Evolutionary conservation across 2,113 vertebrate species (phyloP), one percentile per base, ranked within the genome.

Genomic region (Bathybates hornii): DNA sequence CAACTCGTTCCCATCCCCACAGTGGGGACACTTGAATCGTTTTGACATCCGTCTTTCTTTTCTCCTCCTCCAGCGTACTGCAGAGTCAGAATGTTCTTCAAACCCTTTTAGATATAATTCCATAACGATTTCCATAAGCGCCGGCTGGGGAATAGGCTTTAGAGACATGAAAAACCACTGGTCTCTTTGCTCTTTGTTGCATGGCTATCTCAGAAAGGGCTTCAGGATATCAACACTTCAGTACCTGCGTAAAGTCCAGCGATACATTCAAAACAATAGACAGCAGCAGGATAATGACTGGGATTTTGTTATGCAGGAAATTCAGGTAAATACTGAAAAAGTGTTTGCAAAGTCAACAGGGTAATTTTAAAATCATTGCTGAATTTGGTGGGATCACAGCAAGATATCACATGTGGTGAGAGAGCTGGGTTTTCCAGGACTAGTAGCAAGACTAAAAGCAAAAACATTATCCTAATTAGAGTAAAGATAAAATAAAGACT

Each of bases 121-220:
- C 89, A 86, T 91, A 93, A 93, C 93, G 88, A 91, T 96, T 94
- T 95, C 91, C 91, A 90, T 93, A 95, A 96, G 93, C 85, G 78
- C 92, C 82, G 89, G 87, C 90, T 84, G 66, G 93, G 92, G 94
- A 95, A 91, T 87, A 90, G 71, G 92, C 87, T 93, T 92, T 80
- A 90, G 59, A 93, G 87, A 91, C 93, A 89, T 89, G 85, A 91
- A 89, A 93, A 94, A 86, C 86, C 90, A 85, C 80, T 56, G 71
- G 88, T 94, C 92, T 80, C 91, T 92, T 91, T 87, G 91, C 91
- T 91, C 93, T 91, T 86, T 93, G 92, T 90, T 82, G 92, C 86
- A 90, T 94, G 94, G 92, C 86, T 91, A 85, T 94, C 93, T 94
- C 83, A 57, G 68, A 94, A 93, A 93, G 84, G 86, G 45, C 73